These are phyloP conservation scores for Otolemur garnettii DNA, from an alignment of 2,113 vertebrate genomes.

Conservation along the genomic window DNA sequence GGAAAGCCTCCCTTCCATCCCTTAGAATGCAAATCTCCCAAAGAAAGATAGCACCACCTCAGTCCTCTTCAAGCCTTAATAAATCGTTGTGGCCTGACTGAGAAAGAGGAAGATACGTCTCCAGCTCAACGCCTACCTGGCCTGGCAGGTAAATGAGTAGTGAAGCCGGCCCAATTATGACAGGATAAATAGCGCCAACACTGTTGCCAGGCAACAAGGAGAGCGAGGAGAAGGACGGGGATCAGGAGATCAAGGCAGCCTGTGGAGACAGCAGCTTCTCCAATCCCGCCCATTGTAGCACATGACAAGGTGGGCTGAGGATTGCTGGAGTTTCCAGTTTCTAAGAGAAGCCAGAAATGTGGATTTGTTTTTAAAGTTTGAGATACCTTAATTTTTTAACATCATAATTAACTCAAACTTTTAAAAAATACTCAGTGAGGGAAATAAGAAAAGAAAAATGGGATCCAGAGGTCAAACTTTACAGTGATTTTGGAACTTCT, in stretches of 20 bases:
- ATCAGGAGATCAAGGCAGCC: not conserved
- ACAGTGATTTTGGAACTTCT: not conserved
- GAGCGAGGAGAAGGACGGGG: accelerated
- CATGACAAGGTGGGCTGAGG: not conserved
- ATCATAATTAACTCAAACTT: not conserved
- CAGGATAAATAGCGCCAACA: not conserved
- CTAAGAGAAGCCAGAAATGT: not conserved
- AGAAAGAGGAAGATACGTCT: too few relatives aligned
- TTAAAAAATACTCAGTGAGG: not conserved
- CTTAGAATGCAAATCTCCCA: not conserved
- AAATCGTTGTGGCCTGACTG: not conserved
- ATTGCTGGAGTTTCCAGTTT: not conserved
- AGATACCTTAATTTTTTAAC: not conserved
- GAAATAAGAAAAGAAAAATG: not conserved
- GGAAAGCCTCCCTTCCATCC: not conserved
- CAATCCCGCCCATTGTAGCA: too few relatives aligned
- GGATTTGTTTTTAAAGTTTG: not conserved
- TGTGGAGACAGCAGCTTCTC: not conserved
- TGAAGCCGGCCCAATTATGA: accelerated
- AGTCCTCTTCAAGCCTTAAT: not conserved
- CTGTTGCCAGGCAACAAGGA: not conserved
- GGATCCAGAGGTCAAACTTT: not conserved
- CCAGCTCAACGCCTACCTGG: not conserved
- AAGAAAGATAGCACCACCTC: not conserved
- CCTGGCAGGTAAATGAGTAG: not conserved